Evolutionary conservation across 2,888 invertebrate species (phyloP).

Genomic region (Mythimna albipuncta): DNA sequence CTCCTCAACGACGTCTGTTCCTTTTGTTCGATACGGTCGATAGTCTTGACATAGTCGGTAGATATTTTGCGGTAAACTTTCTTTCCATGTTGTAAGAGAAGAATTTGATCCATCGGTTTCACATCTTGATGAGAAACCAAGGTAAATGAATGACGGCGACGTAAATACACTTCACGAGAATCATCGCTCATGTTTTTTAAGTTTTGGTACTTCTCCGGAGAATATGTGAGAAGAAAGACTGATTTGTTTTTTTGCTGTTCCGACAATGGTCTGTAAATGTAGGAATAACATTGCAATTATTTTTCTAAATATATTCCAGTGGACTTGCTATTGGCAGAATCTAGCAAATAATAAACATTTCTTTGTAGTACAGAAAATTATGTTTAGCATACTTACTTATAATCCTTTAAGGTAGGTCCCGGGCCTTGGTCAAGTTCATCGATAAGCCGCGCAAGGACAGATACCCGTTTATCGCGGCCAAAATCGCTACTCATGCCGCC

Average conservation of each 20-base stretch:
- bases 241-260: constrained; percentile 64
- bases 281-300: constrained; percentile 3
- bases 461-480: constrained; percentile 60
- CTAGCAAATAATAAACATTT: neutral
- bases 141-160: constrained; percentile 61
- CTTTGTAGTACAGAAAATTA: neutral
- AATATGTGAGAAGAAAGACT: constrained; percentile 69
- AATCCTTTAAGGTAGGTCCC: constrained; percentile 80
- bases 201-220: constrained; percentile 39
- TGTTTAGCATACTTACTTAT: constrained; percentile 68
- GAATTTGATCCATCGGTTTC: constrained; percentile 71
- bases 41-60: constrained; percentile 81
- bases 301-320: no score
- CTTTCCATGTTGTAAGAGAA: constrained; percentile 78
- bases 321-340: no score
- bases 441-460: constrained; percentile 75
- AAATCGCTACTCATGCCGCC: neutral
- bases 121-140: constrained; percentile 32
- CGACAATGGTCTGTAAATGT: constrained; percentile 68
- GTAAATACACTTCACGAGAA: constrained; percentile 64
- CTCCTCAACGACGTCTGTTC: constrained; percentile 74
- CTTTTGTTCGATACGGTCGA: constrained; percentile 74
- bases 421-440: constrained; percentile 65
- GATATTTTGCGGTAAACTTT: constrained; percentile 79
- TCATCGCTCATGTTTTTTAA: constrained; percentile 64